A percentile compares a stretch with the other conserved stretches of the same genome.
Conservation (phyloP, 2,888 invertebrate genomes). For the Periphyllus acericola region DNA sequence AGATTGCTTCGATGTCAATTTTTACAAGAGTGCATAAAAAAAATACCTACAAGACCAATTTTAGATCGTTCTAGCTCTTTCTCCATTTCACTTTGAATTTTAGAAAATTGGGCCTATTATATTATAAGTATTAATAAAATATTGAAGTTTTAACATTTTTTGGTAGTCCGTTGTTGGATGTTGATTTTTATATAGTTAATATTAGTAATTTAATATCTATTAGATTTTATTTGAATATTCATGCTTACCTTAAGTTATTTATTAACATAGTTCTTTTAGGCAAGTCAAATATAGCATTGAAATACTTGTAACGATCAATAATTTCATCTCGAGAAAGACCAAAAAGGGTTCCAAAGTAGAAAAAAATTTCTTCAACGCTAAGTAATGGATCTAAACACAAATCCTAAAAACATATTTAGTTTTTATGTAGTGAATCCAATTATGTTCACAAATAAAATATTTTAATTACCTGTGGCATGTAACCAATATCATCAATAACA, state of each 20-base stretch:
- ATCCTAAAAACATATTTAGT: constrained; percentile 45
- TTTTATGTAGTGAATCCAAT: not conserved
- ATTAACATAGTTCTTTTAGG: constrained; percentile 47
- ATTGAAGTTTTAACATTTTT: too few species aligned
- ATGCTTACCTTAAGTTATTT: constrained; percentile 49
- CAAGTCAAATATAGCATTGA: constrained; percentile 48
- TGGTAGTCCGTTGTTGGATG: too few species aligned
- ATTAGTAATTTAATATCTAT: too few species aligned
- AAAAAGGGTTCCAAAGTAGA: constrained; percentile 87
- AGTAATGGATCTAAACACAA: constrained; percentile 68
- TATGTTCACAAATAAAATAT: not conserved
- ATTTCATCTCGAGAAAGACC: constrained; percentile 73
- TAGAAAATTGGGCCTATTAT: too few species aligned
- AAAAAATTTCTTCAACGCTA: constrained; percentile 83
- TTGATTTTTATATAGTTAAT: too few species aligned
- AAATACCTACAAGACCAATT: too few species aligned
- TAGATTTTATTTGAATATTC: too few species aligned
- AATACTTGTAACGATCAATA: constrained; percentile 69
- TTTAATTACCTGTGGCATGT: constrained; percentile 72
- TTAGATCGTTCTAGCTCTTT: too few species aligned
- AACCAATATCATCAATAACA: constrained; percentile 67
- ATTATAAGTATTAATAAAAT: too few species aligned
- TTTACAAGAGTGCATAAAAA: too few species aligned
- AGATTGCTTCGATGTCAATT: too few species aligned
- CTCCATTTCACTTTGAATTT: too few species aligned